Conservation (phyloP, 2,113 vertebrate species). For the Zonotrichia leucophrys region DNA sequence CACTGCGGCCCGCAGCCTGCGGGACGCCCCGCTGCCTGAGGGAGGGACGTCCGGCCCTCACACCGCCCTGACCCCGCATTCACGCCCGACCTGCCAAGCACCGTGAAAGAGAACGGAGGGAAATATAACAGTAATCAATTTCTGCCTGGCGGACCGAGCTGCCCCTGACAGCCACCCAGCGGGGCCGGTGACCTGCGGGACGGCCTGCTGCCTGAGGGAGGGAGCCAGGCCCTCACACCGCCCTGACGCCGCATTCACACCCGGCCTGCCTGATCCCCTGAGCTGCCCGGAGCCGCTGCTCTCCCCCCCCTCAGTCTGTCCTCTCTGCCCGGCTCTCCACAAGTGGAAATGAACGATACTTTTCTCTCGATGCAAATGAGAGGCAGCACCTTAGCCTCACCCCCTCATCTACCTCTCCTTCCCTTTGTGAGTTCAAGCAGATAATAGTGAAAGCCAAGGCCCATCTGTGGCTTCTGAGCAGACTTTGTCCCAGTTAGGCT, state of each 20-base stretch:
- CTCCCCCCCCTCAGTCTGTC: neutral
- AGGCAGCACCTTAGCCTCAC: neutral
- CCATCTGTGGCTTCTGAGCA: slow-evolving; percentile 49
- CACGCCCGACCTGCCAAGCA: slow-evolving; percentile 3
- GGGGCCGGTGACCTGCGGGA: slow-evolving; percentile 27
- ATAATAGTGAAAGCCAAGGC: slow-evolving; percentile 35
- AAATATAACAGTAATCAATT: slow-evolving; percentile 61
- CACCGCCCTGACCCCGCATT: slow-evolving; percentile 33
- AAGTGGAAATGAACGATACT: neutral
- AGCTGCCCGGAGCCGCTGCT: neutral
- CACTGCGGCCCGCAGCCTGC: slow-evolving; percentile 27
- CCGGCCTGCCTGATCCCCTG: neutral
- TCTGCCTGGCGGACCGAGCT: neutral
- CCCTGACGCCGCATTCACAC: slow-evolving; percentile 46
- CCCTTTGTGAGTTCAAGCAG: neutral
- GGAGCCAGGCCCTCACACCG: neutral
- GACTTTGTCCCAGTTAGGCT: slow-evolving; percentile 54
- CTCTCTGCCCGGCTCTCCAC: neutral
- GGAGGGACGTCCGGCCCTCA: neutral
- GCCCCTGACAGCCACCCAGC: slow-evolving; percentile 34
- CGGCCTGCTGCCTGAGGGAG: neutral
- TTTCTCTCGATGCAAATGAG: neutral
- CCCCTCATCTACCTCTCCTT: neutral
- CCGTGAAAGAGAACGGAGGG: neutral
- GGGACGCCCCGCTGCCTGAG: slow-evolving; percentile 8